Base-by-base conservation (phyloP, 2,113 vertebrate genomes). In the Ophthalmotilapia sp. region DNA sequence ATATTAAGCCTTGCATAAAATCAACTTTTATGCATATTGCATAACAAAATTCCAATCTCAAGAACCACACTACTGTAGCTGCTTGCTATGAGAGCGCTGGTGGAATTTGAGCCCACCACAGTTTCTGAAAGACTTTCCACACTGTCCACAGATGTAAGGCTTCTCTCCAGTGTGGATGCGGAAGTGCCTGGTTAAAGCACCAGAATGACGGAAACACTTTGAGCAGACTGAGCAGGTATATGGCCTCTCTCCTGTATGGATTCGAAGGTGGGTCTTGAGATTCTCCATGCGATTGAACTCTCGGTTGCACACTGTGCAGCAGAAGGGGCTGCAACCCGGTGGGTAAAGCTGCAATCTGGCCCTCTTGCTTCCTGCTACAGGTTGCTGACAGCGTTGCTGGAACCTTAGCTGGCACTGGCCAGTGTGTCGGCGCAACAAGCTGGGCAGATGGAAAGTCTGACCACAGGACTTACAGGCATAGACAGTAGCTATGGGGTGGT, bases 131-230 rank as follows among this genome's bases (percentile, higher is more conserved):
- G 94, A 93, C 88, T 95, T 96, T 23, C 95, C 96, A 77, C 96
- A 96, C 83, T 95, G 95, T 60, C 89, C 89, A 4, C 96, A 97
- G 55, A 94, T 47, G 7, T 96, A 96, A 5, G 95, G 96, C 79
- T 96, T 96, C 91, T 96, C 95, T 13, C 96, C 95, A 0, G 96
- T 96, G 80, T 96, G 96, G 91, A 96, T 96, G n/a, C 96, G 95
- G 65, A 96, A 94, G 86, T 96, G 96, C 9, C 96, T 86, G 9
- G 94, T 96, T 13, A 96, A 82, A 3, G 95, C 95, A 47, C 95
- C 95, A 1, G 96, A 96, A 93, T 96, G 96, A 23, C 96, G 95
- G 86, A 96, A 96, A 53, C 94, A 93, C 85, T 95, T 95, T 3
- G 93, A 93, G 84, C 96, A 96, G 2, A 96, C 94, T 0, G 95